Base-by-base conservation (phyloP, 2,888 invertebrate species). In the Amiota minor region DNA sequence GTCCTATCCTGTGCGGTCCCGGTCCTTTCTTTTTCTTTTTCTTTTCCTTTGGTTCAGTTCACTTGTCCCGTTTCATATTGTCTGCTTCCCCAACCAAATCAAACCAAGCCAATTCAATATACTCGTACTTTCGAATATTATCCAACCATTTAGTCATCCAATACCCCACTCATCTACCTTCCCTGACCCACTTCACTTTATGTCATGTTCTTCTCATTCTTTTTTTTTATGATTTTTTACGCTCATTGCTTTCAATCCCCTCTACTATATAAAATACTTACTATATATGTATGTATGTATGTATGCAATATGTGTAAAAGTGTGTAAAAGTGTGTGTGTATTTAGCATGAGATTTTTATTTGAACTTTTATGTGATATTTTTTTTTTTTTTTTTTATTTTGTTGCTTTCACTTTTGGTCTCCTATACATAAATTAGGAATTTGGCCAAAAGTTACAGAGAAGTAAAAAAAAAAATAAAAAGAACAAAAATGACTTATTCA, bases 291-390 rank as follows among this genome's bases (percentile, higher is more conserved):
- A n/a, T 50, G 62, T 45, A 50, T 53, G 62, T 71, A 55, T 70
- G 74, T 61, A 14, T 78, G 68, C n/a, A n/a, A n/a, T n/a, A n/a
- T 56, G 76, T 79, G 68, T 78, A 20, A 18, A 18, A 14, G 49
- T 67, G 67, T 65, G 46, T 67, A 16, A 20, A 2, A 1, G 64
- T 23, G 65, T 47, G 64, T 67, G 59, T 76, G 77, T 76, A 71
- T 78, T 81, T 77, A 84, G 85, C 84, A 84, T 85, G 85, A 82
- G 84, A 82, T 85, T 82, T 82, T 82, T 84, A 85, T 82, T 84
- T 81, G 84, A 85, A 81, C 85, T 83, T 83, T 11, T 62, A 62
- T 35, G 35, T 16, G 61, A 53, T 61, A 35, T 61, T 23, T 20
- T 59, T 9, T 9, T 56, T 9, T 56, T 56, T 56, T 16, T 16